Evolutionary conservation across 1,140 invertebrate species (phyloP).

Genomic region (Atta colombica): DNA sequence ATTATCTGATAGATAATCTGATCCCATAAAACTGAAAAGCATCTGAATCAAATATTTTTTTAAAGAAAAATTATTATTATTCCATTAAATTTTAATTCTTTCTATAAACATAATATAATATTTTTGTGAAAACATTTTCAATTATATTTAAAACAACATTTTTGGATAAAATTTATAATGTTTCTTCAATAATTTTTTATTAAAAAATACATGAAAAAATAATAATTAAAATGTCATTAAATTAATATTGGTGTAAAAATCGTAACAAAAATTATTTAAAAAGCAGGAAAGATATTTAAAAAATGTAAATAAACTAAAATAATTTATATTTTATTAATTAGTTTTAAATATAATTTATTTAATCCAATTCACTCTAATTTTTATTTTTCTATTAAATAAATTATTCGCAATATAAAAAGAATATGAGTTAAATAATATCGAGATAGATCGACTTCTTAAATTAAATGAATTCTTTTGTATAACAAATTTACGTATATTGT

Average conservation of each 20-base stretch:
- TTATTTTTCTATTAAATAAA: conserved; percentile 21
- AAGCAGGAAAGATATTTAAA: background rate
- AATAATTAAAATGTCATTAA: background rate
- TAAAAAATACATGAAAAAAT: background rate
- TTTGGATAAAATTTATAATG: background rate
- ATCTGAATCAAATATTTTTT: background rate
- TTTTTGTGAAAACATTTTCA: background rate
- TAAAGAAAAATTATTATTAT: background rate
- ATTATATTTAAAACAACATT: background rate
- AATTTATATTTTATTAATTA: conserved; percentile 7
- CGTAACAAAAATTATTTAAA: conserved; percentile 6
- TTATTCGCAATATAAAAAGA: background rate
- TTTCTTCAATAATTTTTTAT: background rate
- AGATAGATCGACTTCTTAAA: background rate
- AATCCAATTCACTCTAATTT: background rate
- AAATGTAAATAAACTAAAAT: background rate
- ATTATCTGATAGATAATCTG: background rate
- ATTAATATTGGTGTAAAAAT: background rate
- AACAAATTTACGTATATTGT: background rate
- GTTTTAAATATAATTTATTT: background rate
- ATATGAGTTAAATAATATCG: background rate
- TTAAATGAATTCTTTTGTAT: background rate
- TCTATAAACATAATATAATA: background rate
- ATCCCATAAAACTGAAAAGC: background rate
- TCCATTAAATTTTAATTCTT: background rate